Evolutionary conservation across 2,888 invertebrate species (phyloP).

Genomic region (Dendrolimus houi): DNA sequence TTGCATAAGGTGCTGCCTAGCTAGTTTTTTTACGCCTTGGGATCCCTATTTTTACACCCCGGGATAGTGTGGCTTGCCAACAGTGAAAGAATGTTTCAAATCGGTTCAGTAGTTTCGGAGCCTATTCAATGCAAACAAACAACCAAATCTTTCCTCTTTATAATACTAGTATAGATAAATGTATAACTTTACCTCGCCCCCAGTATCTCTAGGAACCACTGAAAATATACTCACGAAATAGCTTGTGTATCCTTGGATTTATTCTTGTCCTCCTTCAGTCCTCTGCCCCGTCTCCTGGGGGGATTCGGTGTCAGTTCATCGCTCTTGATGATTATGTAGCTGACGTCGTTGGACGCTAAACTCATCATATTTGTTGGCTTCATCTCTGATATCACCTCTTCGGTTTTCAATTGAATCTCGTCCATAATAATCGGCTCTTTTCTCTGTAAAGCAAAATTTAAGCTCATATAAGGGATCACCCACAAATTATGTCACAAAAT

Average conservation of each 20-base stretch:
- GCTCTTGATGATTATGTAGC: slow-evolving; percentile 58
- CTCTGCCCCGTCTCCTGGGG: slow-evolving; percentile 15
- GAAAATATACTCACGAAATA: slow-evolving; percentile 35
- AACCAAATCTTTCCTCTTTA: too few species aligned
- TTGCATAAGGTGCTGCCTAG: too few species aligned
- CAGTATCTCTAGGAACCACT: slow-evolving; percentile 12
- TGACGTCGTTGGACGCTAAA: slow-evolving; percentile 46
- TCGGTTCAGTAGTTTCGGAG: too few species aligned
- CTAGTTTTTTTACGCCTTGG: too few species aligned
- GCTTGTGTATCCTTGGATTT: slow-evolving; percentile 25
- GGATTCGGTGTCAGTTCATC: slow-evolving; percentile 11
- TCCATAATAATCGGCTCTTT: background rate
- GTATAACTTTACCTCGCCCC: background rate
- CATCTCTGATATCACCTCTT: slow-evolving; percentile 34
- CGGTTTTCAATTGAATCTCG: slow-evolving; percentile 21
- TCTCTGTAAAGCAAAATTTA: too few species aligned
- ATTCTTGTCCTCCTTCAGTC: slow-evolving; percentile 8
- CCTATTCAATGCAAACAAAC: too few species aligned
- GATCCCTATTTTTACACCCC: too few species aligned
- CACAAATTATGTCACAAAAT: too few species aligned
- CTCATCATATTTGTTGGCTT: slow-evolving; percentile 32
- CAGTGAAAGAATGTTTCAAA: too few species aligned
- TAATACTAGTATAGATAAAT: too few species aligned
- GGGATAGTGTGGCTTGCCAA: too few species aligned
- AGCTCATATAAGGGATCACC: too few species aligned